Evolutionary conservation across 2,113 vertebrate genomes (phyloP).

Genomic region (Callaeas wilsoni): DNA sequence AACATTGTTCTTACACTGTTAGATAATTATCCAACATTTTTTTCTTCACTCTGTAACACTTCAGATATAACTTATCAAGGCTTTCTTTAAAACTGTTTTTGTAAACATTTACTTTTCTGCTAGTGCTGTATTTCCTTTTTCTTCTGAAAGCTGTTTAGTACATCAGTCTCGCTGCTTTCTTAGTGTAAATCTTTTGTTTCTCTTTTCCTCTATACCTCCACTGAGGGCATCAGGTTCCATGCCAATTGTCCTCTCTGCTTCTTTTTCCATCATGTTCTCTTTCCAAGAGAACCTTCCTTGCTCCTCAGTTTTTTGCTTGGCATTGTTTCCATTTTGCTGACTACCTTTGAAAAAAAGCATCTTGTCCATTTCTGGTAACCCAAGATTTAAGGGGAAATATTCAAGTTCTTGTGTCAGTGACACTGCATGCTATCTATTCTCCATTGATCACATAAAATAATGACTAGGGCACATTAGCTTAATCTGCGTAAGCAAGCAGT

Average conservation of each 20-base stretch:
- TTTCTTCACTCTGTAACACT: background rate
- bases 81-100: background rate
- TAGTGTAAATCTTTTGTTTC: background rate
- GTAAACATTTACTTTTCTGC: background rate
- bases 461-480: no score
- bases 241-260: background rate
- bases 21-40: background rate
- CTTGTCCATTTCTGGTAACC: background rate
- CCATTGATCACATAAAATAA: background rate
- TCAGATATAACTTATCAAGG: background rate
- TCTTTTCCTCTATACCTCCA: background rate
- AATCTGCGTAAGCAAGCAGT: background rate
- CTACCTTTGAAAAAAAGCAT: background rate
- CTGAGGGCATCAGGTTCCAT: background rate
- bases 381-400: background rate
- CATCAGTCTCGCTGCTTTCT: background rate
- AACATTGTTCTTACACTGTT: background rate
- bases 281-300: background rate
- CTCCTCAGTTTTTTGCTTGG: background rate
- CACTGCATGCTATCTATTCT: no score
- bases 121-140: background rate
- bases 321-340: background rate
- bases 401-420: background rate
- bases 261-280: background rate
- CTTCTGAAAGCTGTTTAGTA: background rate